phyloP scores from a whole-genome alignment of 2,113 vertebrate species.

The Tylochromis polylepis region DNA sequence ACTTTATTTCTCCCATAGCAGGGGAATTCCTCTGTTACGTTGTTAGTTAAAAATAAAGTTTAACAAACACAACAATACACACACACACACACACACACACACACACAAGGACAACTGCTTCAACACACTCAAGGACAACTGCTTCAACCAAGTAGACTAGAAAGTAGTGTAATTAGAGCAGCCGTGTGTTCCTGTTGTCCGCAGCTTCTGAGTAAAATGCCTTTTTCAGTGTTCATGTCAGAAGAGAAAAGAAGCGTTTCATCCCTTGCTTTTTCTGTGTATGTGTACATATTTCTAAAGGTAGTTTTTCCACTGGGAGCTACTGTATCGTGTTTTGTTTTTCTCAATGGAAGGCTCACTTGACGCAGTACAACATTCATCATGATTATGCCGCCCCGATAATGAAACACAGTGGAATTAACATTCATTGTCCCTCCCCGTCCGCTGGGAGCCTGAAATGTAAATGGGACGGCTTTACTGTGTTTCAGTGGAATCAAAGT shows the following conservation, averaged over 20 bases:
- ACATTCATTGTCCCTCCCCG: conserved; percentile 52
- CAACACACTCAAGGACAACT: neutral
- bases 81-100: neutral
- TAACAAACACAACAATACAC: neutral
- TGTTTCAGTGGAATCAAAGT: conserved; percentile 14
- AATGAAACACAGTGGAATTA: conserved; percentile 60
- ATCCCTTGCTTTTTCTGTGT: neutral
- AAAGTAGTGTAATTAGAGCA: neutral
- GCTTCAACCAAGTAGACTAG: neutral
- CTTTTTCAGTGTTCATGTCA: neutral
- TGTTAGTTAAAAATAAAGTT: neutral
- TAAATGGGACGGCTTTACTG: conserved; percentile 33
- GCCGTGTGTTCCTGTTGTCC: neutral
- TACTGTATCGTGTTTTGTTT: conserved; percentile 14
- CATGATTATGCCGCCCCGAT: conserved; percentile 49
- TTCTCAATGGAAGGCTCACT: conserved; percentile 31
- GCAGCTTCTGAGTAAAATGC: neutral
- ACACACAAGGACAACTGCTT: neutral
- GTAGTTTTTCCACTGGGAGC: neutral
- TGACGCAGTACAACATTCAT: conserved; percentile 34
- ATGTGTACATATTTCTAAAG: neutral
- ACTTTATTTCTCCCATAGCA: neutral
- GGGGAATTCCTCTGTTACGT: neutral
- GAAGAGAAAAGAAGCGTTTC: neutral
- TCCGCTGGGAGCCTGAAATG: conserved; percentile 35